Base-by-base conservation (phyloP, 2,888 invertebrate genomes). In the Cenopis cana region DNA sequence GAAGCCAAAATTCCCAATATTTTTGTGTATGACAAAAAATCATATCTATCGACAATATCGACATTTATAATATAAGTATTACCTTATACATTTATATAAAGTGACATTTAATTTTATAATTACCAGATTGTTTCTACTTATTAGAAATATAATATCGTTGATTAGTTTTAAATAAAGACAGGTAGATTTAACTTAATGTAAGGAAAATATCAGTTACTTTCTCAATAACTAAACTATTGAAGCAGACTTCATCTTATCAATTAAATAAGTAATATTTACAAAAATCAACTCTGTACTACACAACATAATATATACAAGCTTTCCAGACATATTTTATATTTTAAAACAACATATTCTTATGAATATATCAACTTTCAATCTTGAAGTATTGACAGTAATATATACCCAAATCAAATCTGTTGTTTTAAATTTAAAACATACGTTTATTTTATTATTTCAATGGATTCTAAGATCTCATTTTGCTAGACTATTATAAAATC, bases 371-470 rank as follows among this genome's bases (percentile, higher is more conserved):
- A 20, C 72, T 75, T 70, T 80, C 82, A 81, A 84, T 84, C 75
- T 68, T 85, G 69, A 69, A 33, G 5, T 69, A 84, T 84, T 81
- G 81, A 71, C 62, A 72, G 71, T 71, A 78, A 74, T 79, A 84
- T 70, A 83, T 83, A 76, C 69, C 54, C 65, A 61, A 74, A 72
- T 75, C 73, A 75, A 72, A 74, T 74, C 68, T 76, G 41, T 73
- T 73, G 41, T 61, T 62, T 20, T 50, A 54, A 60, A 72, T 71
- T 29, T 52, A 71, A 72, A 73, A 57, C 72, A 73, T 70, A 67
- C 62, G 60, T 60, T n/a, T 24, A 69, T 70, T 56, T 70, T 56
- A 41, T 65, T 68, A 56, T 49, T 49, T 18, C 52, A 14, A 62
- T 73, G 64, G 68, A 71, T 73, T 74, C 55, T 54, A 65, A 60